Evolutionary conservation across 2,888 invertebrate genomes (phyloP).

Genomic region (Zaprionus obscuricornis): DNA sequence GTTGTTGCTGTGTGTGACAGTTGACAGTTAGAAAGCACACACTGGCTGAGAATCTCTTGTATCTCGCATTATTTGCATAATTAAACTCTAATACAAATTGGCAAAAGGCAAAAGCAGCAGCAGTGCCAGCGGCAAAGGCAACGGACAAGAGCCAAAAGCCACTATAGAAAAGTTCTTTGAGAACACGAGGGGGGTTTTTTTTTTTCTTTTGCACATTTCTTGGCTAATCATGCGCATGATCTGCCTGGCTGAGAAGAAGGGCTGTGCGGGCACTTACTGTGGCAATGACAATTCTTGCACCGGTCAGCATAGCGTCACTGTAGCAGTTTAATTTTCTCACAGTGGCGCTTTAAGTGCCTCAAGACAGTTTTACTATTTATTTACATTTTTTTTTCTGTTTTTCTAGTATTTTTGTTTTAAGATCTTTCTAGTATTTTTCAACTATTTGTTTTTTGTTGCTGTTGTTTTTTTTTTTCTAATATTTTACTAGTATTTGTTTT

Average conservation of each 20-base stretch:
- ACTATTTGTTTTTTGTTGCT: too few species aligned
- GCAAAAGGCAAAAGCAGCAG: slow-evolving; percentile 16
- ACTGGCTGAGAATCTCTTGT: slow-evolving; percentile 40
- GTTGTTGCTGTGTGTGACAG: slow-evolving; percentile 48
- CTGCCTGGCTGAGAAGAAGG: slow-evolving; percentile 26
- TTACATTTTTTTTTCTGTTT: too few species aligned
- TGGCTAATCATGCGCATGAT: slow-evolving; percentile 71
- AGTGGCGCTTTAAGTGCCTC: too few species aligned
- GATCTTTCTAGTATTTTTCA: too few species aligned
- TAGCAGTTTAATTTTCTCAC: too few species aligned
- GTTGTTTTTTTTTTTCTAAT: too few species aligned
- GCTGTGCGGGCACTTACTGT: slow-evolving; percentile 7
- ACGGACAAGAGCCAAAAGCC: neutral
- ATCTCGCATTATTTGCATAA: slow-evolving; percentile 67
- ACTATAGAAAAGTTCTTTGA: slow-evolving; percentile 10
- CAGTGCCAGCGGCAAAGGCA: neutral
- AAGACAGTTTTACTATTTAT: too few species aligned
- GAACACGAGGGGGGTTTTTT: slow-evolving; percentile 11
- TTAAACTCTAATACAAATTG: slow-evolving; percentile 70
- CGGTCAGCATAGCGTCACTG: too few species aligned
- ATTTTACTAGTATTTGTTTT: too few species aligned
- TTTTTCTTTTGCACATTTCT: slow-evolving; percentile 23
- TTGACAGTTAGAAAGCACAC: slow-evolving; percentile 68
- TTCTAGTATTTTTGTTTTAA: too few species aligned
- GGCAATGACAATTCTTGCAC: slow-evolving; percentile 33